Conservation (phyloP, 2,888 invertebrate genomes). For the Cephus runcator region DNA sequence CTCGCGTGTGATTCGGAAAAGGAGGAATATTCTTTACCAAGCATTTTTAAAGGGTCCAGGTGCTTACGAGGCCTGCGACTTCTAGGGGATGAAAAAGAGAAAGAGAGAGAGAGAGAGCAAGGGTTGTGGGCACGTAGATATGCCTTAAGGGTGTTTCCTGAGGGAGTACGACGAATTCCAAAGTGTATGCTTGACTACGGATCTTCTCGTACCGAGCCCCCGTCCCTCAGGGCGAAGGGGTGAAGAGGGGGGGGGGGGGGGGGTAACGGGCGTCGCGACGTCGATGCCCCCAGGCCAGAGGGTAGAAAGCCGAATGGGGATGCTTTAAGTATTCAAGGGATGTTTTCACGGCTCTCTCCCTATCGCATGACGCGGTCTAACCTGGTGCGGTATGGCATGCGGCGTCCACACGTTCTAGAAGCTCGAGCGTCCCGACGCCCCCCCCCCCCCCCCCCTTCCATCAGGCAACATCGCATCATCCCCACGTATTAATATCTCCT, state of each 20-base stretch:
- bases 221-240: not conserved
- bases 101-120: not conserved
- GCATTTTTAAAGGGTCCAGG: not conserved
- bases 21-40: not conserved
- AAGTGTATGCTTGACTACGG: not conserved
- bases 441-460: conserved; percentile 12
- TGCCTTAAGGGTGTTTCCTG: not conserved
- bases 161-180: not conserved
- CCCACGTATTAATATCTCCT: not conserved
- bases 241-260: not conserved
- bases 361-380: conserved; percentile 34
- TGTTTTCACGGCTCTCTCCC: conserved; percentile 49
- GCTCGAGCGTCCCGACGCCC: not conserved
- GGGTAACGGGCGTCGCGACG: not conserved
- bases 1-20: not conserved
- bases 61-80: not conserved
- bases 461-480: conserved; percentile 29
- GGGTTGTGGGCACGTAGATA: not conserved
- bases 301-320: not conserved
- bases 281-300: not conserved
- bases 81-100: not conserved
- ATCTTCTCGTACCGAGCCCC: not conserved
- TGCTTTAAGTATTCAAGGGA: conserved; percentile 41
- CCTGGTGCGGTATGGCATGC: conserved; percentile 43
- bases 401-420: conserved; percentile 19